Percentiles rank a stretch among this genome's conserved stretches.
These are phyloP conservation scores for Myotis planiceps DNA, from an alignment of 2,797 vertebrate genomes.

Conservation along the genomic window DNA sequence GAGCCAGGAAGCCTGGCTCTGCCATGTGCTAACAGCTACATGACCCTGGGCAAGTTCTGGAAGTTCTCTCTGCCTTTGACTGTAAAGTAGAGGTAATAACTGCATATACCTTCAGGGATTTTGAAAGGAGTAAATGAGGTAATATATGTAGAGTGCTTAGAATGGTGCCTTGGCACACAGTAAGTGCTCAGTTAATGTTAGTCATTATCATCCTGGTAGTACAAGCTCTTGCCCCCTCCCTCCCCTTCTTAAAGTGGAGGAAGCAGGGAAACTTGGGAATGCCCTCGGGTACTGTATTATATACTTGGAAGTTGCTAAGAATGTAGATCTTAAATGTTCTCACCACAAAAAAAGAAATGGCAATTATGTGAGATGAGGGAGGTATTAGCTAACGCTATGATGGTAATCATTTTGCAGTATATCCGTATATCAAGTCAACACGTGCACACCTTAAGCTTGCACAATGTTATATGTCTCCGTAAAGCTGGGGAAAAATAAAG, in stretches of 20 bases:
- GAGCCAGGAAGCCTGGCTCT: background rate
- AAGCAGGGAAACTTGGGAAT: background rate
- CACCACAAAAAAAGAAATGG: background rate
- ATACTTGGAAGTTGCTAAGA: background rate
- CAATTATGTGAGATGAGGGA: background rate
- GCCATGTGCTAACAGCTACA: background rate
- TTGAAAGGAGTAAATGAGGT: background rate
- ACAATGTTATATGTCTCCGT: background rate
- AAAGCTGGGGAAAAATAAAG: background rate
- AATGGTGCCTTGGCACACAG: background rate
- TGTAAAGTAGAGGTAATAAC: background rate
- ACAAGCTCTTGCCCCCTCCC: background rate
- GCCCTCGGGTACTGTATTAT: background rate
- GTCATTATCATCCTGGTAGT: background rate
- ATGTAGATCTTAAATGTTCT: background rate
- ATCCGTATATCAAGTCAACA: background rate
- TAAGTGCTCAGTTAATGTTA: background rate
- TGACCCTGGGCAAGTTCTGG: background rate
- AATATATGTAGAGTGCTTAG: background rate
- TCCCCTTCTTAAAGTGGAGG: background rate
- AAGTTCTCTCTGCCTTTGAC: background rate
- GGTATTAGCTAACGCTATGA: background rate
- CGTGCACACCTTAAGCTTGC: background rate
- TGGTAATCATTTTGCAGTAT: slow-evolving; percentile 5
- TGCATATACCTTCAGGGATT: background rate